These are phyloP conservation scores for Mus spicilegus DNA, from an alignment of 2,113 vertebrate genomes.

Conservation along the genomic window DNA sequence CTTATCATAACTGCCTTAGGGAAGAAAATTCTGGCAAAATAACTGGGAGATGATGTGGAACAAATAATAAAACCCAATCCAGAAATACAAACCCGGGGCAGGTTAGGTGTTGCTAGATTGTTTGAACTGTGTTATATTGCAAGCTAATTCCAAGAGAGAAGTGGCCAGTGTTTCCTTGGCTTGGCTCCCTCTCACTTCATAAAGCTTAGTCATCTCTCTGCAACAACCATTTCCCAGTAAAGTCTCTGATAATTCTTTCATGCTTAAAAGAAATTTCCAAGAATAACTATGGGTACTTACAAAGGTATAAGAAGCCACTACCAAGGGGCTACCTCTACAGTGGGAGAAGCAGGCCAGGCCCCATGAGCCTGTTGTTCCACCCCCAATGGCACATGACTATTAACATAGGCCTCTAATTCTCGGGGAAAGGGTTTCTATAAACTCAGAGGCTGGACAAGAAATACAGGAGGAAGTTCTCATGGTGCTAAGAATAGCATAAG, in stretches of 20 bases:
- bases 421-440: neutral
- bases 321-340: neutral
- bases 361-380: fast-evolving
- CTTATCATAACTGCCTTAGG: neutral
- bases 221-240: neutral
- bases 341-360: neutral
- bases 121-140: neutral
- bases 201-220: neutral
- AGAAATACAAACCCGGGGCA: neutral
- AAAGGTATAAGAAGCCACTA: neutral
- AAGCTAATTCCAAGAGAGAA: neutral
- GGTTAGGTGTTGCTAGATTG: too few relatives aligned
- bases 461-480: neutral
- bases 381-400: neutral
- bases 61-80: neutral
- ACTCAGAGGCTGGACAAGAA: neutral
- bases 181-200: neutral
- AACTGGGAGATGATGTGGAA: neutral
- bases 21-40: neutral
- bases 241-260: neutral
- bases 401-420: neutral
- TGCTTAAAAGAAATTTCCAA: neutral
- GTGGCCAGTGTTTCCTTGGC: neutral
- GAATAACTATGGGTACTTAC: neutral
- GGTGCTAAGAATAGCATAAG: neutral